phyloP scores from a whole-genome alignment of 2,113 vertebrate genomes.

The Petrocephalus zakoni region DNA sequence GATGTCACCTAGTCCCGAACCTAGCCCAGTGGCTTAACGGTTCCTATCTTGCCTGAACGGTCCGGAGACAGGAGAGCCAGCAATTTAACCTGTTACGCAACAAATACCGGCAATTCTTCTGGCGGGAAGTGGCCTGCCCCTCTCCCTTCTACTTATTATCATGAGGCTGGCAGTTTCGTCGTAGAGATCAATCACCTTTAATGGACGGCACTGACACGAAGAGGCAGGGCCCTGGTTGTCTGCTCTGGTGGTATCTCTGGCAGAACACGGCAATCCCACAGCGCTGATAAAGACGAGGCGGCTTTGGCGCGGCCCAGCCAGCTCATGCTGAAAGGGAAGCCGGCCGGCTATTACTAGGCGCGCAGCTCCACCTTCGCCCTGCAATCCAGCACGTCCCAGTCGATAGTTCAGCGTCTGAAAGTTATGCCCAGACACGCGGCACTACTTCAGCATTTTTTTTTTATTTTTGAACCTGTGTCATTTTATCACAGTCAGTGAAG shows the following conservation, averaged over 20 bases:
- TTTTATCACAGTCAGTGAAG: neutral
- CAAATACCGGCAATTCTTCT: neutral
- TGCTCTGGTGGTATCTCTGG: neutral
- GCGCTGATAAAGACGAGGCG: neutral
- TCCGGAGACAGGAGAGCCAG: neutral
- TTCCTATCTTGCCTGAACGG: neutral
- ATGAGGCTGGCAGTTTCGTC: neutral
- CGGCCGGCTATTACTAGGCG: neutral
- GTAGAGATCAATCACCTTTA: conserved; percentile 9
- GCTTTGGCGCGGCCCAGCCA: neutral
- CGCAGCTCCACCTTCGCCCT: neutral
- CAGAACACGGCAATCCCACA: neutral
- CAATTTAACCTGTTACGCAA: conserved; percentile 5
- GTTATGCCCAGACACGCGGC: neutral
- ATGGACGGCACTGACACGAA: conserved; percentile 7
- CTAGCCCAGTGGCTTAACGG: neutral
- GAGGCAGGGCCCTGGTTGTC: neutral
- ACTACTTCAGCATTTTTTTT: neutral
- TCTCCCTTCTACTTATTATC: neutral
- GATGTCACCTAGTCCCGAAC: neutral
- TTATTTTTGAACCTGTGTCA: neutral
- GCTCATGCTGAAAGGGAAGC: neutral
- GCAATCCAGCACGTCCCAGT: neutral
- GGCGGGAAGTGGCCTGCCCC: neutral
- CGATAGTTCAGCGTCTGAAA: neutral